Evolutionary conservation across 1,140 invertebrate genomes (phyloP).

Genomic region (Sarcophaga peregrina): DNA sequence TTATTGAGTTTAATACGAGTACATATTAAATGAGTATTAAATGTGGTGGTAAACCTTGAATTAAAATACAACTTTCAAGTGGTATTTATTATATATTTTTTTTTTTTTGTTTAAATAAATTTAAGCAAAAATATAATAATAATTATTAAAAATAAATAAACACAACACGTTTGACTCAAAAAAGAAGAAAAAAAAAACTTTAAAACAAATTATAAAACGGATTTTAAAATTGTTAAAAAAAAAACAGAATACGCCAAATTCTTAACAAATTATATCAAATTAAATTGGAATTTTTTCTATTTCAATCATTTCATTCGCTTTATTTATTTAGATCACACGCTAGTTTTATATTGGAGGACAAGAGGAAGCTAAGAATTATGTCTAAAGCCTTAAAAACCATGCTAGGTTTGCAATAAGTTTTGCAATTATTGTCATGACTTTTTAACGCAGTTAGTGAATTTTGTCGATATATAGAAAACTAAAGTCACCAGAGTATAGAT

Average conservation of each 20-base stretch:
- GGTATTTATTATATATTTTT: background rate
- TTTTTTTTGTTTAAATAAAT: background rate
- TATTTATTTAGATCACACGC: no score
- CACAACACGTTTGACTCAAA: background rate
- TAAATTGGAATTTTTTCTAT: background rate
- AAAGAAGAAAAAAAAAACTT: background rate
- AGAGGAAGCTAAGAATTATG: no score
- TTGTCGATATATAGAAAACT: no score
- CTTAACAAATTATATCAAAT: background rate
- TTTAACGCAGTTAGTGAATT: no score
- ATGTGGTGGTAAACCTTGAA: constrained; percentile 21
- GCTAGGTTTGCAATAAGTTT: no score
- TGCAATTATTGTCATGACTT: no score
- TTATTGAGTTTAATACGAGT: no score
- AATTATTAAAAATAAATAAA: background rate
- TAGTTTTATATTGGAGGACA: no score
- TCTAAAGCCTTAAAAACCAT: no score
- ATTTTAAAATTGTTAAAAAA: background rate
- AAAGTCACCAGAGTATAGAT: no score
- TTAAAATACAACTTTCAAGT: constrained; percentile 25
- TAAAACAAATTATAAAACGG: background rate
- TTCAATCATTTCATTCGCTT: no score
- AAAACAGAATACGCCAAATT: background rate
- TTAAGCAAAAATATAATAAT: background rate
- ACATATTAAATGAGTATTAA: background rate